Evolutionary conservation across 2,888 invertebrate genomes (phyloP), one percentile per base, ranked within the genome.

Genomic region (Xylota segnis): DNA sequence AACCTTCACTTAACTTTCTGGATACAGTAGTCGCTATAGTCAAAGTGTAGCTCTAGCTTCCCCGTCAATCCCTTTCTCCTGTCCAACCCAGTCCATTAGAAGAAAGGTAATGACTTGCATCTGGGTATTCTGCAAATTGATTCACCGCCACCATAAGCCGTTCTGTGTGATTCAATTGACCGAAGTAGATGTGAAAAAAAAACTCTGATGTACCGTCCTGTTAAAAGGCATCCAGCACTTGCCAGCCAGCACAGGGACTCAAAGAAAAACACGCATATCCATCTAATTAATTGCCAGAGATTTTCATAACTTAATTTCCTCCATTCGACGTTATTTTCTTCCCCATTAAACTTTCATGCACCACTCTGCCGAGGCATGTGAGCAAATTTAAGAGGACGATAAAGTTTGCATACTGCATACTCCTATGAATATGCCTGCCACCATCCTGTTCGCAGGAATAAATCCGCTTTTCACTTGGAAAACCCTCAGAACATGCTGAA

Each of bases 281-380:
- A 29, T 32, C 47, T 29, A 76, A 56, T 72, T 56, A 63, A 74
- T 47, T 63, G 61, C n/a, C 40, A 74, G 50, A 74, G 68, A 61
- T 66, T 61, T 66, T 52, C 71, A 65, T 37, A 77, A 43, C 56
- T 71, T 50, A 77, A 78, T 72, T 78, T 83, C 78, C 83, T 34
- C 40, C 56, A 68, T 63, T 52, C 63, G 34, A 50, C 32, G 47
- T 37, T 74, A 79, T 79, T 79, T 70, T 74, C 83, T 74, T 58
- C 43, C 68, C 34, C 68, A 75, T 83, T 79, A 63, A 79, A 83
- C 79, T 70, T 78, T 74, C 18, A 83, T 40, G 45, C 66, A 54
- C 9, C 29, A 52, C 54, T 37, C 52, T 16, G 27, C 6, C 34
- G 29, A 3, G 23, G 16, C 23, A 54, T 45, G 63, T 45, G 27